Conservation (phyloP, 2,113 vertebrate species). For the Alces alces region DNA sequence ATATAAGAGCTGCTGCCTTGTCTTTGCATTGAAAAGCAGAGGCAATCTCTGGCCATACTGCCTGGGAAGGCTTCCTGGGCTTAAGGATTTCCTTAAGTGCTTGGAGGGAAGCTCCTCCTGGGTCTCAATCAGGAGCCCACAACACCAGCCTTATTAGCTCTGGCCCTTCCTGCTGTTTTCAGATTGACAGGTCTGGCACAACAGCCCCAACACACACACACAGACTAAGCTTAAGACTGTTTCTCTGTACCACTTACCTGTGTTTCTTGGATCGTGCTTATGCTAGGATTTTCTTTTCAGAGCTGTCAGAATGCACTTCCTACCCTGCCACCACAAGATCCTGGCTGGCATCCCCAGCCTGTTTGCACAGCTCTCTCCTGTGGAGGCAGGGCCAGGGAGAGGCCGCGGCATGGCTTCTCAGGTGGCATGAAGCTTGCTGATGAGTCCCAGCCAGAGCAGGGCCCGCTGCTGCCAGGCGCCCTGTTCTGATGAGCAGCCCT, state of each 20-base stretch:
- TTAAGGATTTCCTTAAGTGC: neutral
- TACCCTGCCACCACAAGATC: neutral
- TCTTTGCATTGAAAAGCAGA: neutral
- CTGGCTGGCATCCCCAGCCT: constrained; percentile 24
- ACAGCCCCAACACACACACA: neutral
- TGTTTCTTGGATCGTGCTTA: constrained; percentile 26
- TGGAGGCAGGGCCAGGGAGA: neutral
- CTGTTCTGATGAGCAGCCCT: neutral
- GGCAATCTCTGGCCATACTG: neutral
- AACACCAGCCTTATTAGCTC: neutral
- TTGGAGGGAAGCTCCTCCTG: neutral
- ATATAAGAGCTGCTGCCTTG: neutral
- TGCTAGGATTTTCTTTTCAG: constrained; percentile 52
- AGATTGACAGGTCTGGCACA: neutral
- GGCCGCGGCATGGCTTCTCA: neutral
- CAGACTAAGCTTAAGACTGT: neutral
- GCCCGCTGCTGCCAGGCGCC: neutral
- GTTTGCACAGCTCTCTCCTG: constrained; percentile 29
- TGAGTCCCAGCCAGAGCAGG: neutral
- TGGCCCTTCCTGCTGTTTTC: neutral
- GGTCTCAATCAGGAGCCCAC: neutral
- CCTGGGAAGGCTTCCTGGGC: neutral
- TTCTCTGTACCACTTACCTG: neutral
- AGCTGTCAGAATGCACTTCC: constrained; percentile 53
- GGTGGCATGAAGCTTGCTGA: neutral